These are phyloP conservation scores for Myopa tessellatipennis DNA, from an alignment of 2,888 invertebrate genomes.

Conservation along the genomic window DNA sequence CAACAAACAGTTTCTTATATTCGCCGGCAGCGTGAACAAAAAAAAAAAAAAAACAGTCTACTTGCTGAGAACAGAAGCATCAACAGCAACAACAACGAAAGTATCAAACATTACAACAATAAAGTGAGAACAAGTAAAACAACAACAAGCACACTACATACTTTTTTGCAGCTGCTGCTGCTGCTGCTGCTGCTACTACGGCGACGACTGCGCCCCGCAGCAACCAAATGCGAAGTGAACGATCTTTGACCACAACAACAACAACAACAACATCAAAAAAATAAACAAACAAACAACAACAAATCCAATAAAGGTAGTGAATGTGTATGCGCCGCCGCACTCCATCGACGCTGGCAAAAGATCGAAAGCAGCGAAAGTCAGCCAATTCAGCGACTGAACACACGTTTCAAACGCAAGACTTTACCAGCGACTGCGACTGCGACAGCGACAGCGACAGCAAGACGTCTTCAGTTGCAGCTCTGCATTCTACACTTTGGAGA, in stretches of 20 bases:
- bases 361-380: slow-evolving; percentile 18
- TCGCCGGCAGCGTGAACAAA: background rate
- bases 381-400: background rate
- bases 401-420: background rate
- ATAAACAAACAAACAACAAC: background rate
- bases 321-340: background rate
- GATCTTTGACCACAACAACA: slow-evolving; percentile 36
- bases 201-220: background rate
- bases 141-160: slow-evolving; percentile 1
- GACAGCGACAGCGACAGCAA: background rate
- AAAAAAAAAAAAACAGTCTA: too few relatives aligned
- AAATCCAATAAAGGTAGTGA: background rate
- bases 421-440: background rate
- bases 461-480: background rate
- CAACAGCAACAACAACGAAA: slow-evolving; percentile 8
- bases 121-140: background rate
- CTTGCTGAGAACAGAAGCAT: too few relatives aligned
- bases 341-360: slow-evolving; percentile 19
- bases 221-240: slow-evolving; percentile 16
- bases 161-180: slow-evolving; percentile 16
- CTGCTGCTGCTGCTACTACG: background rate
- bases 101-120: background rate
- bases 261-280: slow-evolving; percentile 12
- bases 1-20: background rate
- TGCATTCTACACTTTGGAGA: background rate